phyloP scores from a whole-genome alignment of 2,113 vertebrate genomes.

The Taxidea taxus region DNA sequence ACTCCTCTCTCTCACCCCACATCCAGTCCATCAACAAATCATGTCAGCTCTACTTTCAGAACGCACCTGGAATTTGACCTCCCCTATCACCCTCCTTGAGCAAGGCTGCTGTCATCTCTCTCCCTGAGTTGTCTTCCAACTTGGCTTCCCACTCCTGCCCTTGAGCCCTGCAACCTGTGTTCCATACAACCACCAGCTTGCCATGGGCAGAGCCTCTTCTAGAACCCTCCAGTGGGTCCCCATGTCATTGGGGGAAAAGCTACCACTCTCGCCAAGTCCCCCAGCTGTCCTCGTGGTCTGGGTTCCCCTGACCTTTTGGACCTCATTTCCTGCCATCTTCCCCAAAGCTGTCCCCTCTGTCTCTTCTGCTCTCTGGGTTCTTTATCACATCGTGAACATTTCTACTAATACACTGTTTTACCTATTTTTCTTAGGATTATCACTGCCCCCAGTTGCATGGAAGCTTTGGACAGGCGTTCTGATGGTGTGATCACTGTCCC shows the following conservation, averaged over 20 bases:
- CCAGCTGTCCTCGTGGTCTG: neutral
- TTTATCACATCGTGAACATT: neutral
- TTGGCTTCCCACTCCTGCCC: neutral
- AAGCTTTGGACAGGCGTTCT: neutral
- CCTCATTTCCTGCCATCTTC: neutral
- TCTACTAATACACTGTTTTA: neutral
- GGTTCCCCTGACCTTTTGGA: neutral
- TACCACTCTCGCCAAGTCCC: neutral
- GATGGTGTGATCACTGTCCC: neutral
- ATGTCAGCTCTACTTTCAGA: constrained; percentile 36
- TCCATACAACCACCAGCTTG: no score
- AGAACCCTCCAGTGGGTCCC: neutral
- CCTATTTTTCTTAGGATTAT: neutral
- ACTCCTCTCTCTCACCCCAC: neutral
- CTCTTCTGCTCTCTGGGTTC: neutral
- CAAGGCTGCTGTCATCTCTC: no score
- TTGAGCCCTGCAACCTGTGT: neutral
- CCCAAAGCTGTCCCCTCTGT: neutral
- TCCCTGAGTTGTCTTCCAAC: neutral
- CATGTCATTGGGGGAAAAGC: neutral
- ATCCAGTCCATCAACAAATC: constrained; percentile 53
- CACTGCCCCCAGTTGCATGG: neutral
- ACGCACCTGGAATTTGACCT: neutral
- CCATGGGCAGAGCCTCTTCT: neutral
- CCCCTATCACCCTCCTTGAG: no score